A percentile compares a stretch with the other conserved stretches of the same genome.
These are phyloP conservation scores for Onychomys arenicola DNA, from an alignment of 2,797 vertebrate species.

Conservation along the genomic window DNA sequence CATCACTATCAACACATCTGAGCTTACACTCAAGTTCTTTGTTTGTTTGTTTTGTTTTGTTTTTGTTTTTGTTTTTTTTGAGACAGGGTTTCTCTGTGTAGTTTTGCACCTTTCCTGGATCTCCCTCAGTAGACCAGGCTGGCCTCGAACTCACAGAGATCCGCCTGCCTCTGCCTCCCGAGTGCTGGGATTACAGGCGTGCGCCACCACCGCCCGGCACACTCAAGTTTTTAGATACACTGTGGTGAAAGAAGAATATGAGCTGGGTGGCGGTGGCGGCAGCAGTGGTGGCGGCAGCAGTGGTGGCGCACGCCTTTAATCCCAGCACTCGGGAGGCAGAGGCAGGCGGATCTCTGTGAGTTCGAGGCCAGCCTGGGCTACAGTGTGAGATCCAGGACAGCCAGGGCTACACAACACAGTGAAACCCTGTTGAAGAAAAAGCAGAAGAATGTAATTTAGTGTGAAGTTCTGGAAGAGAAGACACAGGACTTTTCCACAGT, in stretches of 20 bases:
- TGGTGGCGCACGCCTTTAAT: neutral
- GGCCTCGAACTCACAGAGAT: no score
- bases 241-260: neutral
- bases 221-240: constrained; percentile 35
- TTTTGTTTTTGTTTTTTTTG: no score
- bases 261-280: no score
- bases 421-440: neutral
- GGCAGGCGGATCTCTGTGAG: neutral
- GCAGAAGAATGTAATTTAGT: neutral
- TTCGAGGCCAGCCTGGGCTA: neutral
- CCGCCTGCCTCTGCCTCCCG: no score
- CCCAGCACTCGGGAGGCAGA: neutral
- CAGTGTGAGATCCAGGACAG: neutral
- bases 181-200: no score
- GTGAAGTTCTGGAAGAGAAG: neutral
- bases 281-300: neutral
- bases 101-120: no score
- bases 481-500: neutral
- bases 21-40: constrained; percentile 8
- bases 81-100: no score
- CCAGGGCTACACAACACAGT: neutral
- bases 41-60: no score
- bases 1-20: constrained; percentile 14
- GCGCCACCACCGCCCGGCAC: no score
- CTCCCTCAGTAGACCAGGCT: no score